phyloP scores from a whole-genome alignment of 2,797 vertebrate genomes.

The Cyprinella venusta region DNA sequence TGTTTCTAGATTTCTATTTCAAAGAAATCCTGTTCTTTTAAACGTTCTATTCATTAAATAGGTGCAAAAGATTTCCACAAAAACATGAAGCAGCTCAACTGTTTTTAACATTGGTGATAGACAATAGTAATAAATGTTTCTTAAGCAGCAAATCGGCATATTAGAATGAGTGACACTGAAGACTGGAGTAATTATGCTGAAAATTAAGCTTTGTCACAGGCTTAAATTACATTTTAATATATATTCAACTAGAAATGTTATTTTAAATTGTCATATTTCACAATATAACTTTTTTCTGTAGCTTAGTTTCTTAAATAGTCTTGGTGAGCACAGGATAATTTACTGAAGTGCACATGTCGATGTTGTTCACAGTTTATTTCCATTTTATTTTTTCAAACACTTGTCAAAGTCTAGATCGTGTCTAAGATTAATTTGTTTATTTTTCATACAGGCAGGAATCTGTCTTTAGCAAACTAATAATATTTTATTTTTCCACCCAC shows the following conservation, averaged over 20 bases:
- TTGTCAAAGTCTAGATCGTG: neutral
- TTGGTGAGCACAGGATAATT: neutral
- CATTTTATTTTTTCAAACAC: neutral
- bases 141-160: neutral
- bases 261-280: neutral
- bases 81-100: neutral
- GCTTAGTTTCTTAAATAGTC: neutral
- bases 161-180: neutral
- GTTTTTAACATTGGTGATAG: neutral
- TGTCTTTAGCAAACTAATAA: constrained; percentile 12
- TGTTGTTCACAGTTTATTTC: neutral
- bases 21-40: neutral
- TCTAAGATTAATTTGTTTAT: neutral
- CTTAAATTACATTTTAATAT: neutral
- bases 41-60: neutral
- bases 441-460: neutral
- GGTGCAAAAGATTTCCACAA: neutral
- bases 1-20: neutral
- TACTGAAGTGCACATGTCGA: neutral
- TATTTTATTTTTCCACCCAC: constrained; percentile 36
- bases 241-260: neutral
- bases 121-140: neutral
- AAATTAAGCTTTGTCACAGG: neutral
- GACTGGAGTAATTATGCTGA: neutral
- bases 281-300: too few species aligned